Evolutionary conservation across 1,140 invertebrate genomes (phyloP).

Genomic region (Apocrypta bakeri): DNA sequence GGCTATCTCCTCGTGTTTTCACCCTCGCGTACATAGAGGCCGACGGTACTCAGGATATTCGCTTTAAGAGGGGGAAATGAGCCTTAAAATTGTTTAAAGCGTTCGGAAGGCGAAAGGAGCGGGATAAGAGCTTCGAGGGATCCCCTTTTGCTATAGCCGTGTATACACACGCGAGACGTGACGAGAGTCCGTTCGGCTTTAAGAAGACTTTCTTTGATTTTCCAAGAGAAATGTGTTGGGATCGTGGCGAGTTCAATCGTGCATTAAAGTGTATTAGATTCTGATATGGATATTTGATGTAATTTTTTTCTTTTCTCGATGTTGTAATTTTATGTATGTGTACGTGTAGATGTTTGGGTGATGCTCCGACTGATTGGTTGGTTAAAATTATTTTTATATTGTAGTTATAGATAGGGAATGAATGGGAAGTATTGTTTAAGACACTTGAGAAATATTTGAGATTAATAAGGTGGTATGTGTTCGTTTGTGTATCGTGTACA

Average conservation of each 20-base stretch:
- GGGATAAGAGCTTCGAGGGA: slow-evolving; percentile 13
- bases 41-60: slow-evolving; percentile 66
- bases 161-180: slow-evolving; percentile 37
- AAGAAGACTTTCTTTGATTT: slow-evolving; percentile 27
- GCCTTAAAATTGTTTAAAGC: slow-evolving; percentile 76
- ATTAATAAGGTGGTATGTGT: too few species aligned
- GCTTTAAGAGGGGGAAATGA: slow-evolving; percentile 74
- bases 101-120: slow-evolving; percentile 61
- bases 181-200: slow-evolving; percentile 10
- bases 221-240: background rate
- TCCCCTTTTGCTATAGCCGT: slow-evolving; percentile 52
- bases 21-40: slow-evolving; percentile 51
- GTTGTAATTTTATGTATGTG: too few species aligned
- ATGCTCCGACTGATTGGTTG: too few species aligned
- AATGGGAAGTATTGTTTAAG: too few species aligned
- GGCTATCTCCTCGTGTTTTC: slow-evolving; percentile 49
- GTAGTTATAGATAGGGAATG: too few species aligned
- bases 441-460: too few species aligned
- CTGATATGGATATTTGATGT: background rate
- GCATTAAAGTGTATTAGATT: background rate
- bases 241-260: background rate
- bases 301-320: too few species aligned
- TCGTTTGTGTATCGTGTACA: too few species aligned
- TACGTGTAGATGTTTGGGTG: too few species aligned
- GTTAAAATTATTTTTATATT: too few species aligned